These are phyloP conservation scores for Hippopotamyrus pictus DNA, from an alignment of 2,797 vertebrate species.

Conservation along the genomic window DNA sequence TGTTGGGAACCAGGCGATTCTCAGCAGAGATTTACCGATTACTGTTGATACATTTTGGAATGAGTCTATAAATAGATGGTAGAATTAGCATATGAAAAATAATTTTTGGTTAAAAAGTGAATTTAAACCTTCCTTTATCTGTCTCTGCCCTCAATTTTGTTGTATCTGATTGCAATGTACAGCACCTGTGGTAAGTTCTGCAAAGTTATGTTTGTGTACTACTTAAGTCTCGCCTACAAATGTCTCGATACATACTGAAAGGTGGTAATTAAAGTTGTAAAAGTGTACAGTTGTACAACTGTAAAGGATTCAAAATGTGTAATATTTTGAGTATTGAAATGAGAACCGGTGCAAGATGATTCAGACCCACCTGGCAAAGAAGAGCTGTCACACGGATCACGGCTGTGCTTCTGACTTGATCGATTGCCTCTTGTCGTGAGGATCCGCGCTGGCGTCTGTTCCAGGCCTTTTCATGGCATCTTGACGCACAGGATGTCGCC, in stretches of 20 bases:
- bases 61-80: neutral
- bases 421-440: conserved; percentile 49
- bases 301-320: conserved; percentile 26
- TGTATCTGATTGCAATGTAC: neutral
- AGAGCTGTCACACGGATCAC: conserved; percentile 41
- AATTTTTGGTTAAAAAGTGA: neutral
- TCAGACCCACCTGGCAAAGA: conserved; percentile 41
- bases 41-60: neutral
- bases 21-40: neutral
- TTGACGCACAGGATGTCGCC: neutral
- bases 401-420: conserved; percentile 34
- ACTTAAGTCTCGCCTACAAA: neutral
- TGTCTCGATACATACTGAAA: neutral
- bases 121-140: neutral
- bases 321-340: conserved; percentile 48
- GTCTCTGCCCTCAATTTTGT: neutral
- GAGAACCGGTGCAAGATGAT: conserved; percentile 18
- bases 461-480: neutral
- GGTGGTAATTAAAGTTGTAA: neutral
- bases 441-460: neutral
- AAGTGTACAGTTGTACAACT: neutral
- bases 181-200: neutral
- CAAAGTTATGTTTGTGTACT: neutral
- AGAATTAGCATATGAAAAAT: neutral
- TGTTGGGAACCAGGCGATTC: neutral